Conservation (phyloP, 2,888 invertebrate genomes). For the Oscheius sp. region DNA sequence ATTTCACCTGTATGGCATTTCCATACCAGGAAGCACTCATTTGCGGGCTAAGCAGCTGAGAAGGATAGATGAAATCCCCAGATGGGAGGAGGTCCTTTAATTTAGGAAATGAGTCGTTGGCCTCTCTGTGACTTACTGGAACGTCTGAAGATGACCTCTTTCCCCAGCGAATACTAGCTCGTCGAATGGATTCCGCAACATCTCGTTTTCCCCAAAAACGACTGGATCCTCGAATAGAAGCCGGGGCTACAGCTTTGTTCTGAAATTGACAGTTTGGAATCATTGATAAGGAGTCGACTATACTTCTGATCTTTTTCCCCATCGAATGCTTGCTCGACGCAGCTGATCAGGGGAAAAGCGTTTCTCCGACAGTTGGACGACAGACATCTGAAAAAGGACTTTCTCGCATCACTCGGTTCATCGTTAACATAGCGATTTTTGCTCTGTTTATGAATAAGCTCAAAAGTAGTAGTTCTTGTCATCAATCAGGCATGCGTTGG, state of each 20-base stretch:
- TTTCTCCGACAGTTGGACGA: no score
- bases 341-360: constrained; percentile 14
- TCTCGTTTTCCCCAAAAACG: constrained; percentile 29
- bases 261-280: background rate
- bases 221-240: constrained; percentile 11
- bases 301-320: constrained; percentile 24
- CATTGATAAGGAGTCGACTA: background rate
- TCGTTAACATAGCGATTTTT: background rate
- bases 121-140: background rate
- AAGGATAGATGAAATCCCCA: constrained; percentile 4
- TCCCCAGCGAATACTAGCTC: constrained; percentile 24
- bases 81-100: constrained; percentile 8
- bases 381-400: background rate
- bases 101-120: background rate
- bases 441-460: background rate
- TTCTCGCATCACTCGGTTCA: background rate
- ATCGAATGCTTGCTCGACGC: constrained; percentile 16
- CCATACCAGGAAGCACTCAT: background rate
- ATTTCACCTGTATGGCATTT: background rate
- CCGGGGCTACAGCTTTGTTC: background rate
- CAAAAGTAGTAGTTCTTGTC: background rate
- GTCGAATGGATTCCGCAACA: constrained; percentile 2
- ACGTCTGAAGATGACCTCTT: background rate
- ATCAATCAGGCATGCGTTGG: constrained; percentile 17
- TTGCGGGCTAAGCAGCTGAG: background rate